A percentile compares a stretch with the other conserved stretches of the same genome.
Conservation (phyloP, 2,113 vertebrate species). For the Podocnemis expansa region DNA sequence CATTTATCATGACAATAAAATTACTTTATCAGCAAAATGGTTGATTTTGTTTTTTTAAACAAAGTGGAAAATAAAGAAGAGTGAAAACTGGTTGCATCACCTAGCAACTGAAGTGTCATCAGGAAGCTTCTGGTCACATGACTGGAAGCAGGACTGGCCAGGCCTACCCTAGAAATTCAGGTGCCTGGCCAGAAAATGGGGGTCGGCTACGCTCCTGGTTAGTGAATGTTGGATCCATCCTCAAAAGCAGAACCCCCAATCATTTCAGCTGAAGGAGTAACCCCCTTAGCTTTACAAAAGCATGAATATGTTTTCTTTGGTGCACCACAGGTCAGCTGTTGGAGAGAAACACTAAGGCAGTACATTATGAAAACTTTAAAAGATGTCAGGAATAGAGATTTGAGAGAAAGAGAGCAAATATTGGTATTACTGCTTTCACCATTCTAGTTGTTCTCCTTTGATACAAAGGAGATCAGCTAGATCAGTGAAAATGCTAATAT, state of each 20-base stretch:
- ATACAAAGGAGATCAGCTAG: too few relatives aligned
- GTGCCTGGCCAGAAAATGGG: too few relatives aligned
- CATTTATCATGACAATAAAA: slow-evolving; percentile 35
- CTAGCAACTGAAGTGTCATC: neutral
- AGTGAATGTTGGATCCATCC: neutral
- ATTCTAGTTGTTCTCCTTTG: neutral
- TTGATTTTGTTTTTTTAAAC: neutral
- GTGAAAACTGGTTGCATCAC: neutral
- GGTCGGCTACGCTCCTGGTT: too few relatives aligned
- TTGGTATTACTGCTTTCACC: neutral
- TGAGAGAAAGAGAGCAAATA: too few relatives aligned
- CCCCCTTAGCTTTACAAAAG: neutral
- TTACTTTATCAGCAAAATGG: slow-evolving; percentile 37
- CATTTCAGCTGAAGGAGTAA: neutral
- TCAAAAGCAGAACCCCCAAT: neutral
- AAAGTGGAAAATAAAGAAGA: neutral
- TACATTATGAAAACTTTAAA: neutral
- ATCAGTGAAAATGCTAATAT: neutral
- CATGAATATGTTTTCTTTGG: neutral
- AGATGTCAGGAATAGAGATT: neutral
- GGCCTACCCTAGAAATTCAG: too few relatives aligned
- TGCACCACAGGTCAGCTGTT: neutral
- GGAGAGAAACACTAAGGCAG: neutral
- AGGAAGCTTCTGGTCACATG: too few relatives aligned
- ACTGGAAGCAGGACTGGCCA: too few relatives aligned